phyloP scores from a whole-genome alignment of 2,888 invertebrate species.

The Amiota minor region DNA sequence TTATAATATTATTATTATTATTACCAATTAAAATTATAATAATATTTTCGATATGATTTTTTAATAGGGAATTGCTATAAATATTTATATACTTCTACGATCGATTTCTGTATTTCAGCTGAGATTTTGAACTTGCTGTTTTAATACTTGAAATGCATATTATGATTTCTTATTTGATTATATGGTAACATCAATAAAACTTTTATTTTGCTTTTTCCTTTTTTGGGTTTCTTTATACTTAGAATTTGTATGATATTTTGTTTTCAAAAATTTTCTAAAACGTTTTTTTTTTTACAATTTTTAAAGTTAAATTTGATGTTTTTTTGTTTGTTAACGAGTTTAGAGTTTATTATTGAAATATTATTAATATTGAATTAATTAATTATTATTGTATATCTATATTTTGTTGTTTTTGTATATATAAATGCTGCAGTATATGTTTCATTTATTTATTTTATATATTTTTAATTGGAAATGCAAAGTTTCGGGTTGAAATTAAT shows the following conservation, averaged over 20 bases:
- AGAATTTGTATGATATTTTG: constrained; percentile 23
- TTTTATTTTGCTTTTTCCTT: constrained; percentile 54
- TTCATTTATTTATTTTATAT: constrained; percentile 1
- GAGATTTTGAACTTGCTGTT: constrained; percentile 40
- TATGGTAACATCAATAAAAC: constrained; percentile 38
- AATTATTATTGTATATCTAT: constrained; percentile 24
- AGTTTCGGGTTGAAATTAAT: too few species aligned
- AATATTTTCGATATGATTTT: constrained; percentile 55
- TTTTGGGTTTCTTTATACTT: constrained; percentile 38
- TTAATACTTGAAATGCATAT: constrained; percentile 48
- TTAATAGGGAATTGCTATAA: constrained; percentile 34
- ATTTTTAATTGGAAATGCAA: constrained; percentile 3
- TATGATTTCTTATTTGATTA: too few species aligned
- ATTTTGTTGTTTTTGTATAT: constrained; percentile 13
- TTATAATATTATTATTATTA: constrained; percentile 39
- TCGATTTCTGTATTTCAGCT: neutral
- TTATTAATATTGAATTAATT: constrained; percentile 1
- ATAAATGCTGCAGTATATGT: constrained; percentile 53
- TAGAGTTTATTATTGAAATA: too few species aligned
- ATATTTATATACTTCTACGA: neutral
- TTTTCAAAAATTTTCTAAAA: constrained; percentile 60
- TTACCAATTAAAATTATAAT: constrained; percentile 47
- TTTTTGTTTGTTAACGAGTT: constrained; percentile 20
- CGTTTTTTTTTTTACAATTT: constrained; percentile 34
- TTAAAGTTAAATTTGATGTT: neutral